Percentiles rank a stretch among this genome's conserved stretches.
Conservation (phyloP, 1,140 invertebrate genomes). For the Sycobia sp. region DNA sequence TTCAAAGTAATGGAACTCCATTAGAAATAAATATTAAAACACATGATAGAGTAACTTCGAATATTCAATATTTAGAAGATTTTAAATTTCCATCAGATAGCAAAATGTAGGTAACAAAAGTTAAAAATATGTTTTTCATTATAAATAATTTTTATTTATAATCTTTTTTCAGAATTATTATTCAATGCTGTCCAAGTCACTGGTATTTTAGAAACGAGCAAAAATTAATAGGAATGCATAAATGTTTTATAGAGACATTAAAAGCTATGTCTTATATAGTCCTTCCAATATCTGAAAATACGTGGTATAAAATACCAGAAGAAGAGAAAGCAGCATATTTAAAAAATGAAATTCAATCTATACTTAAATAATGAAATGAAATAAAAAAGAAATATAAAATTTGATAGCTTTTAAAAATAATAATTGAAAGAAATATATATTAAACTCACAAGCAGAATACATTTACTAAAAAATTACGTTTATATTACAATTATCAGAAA, state of each 20-base stretch:
- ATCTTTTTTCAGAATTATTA: slow-evolving; percentile 4
- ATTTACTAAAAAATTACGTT: no score
- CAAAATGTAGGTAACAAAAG: slow-evolving; percentile 12
- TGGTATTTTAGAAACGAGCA: slow-evolving; percentile 6
- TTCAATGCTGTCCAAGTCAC: not conserved
- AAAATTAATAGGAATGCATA: not conserved
- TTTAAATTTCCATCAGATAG: not conserved
- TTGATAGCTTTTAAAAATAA: no score
- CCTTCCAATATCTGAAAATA: not conserved
- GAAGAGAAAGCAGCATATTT: not conserved
- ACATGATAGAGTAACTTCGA: not conserved
- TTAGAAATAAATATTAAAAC: not conserved
- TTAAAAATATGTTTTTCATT: not conserved
- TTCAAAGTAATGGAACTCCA: slow-evolving; percentile 3
- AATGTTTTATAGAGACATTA: not conserved
- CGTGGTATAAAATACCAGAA: not conserved
- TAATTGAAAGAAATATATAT: no score
- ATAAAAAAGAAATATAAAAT: not conserved
- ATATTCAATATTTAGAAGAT: slow-evolving; percentile 16
- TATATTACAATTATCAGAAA: no score
- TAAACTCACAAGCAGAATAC: no score
- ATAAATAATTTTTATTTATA: not conserved
- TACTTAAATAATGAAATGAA: not conserved
- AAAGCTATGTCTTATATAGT: slow-evolving; percentile 5
- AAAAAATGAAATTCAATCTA: slow-evolving; percentile 1